Percentiles rank a stretch among this genome's conserved stretches.
These are phyloP conservation scores for Drosophila mimica DNA, from an alignment of 2,888 invertebrate species.

Conservation along the genomic window DNA sequence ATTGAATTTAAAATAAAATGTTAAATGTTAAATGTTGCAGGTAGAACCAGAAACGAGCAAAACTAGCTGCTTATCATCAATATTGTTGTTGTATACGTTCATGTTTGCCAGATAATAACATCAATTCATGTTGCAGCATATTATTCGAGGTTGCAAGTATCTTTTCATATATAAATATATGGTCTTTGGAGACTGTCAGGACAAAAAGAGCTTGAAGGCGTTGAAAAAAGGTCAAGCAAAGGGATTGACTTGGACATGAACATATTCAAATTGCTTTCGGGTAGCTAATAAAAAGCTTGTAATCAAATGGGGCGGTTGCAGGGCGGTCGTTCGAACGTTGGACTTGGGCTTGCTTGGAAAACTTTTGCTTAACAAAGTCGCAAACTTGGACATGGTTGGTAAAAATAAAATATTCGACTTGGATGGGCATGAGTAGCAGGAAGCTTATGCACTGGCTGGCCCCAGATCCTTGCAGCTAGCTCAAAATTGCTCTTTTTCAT, in stretches of 20 bases:
- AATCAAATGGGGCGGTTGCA: conserved; percentile 58
- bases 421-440: conserved; percentile 71
- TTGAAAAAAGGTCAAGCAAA: conserved; percentile 49
- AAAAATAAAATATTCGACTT: conserved; percentile 63
- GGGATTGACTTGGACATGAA: conserved; percentile 68
- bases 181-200: conserved; percentile 21
- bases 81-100: conserved; percentile 19
- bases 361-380: conserved; percentile 64
- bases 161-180: conserved; percentile 9
- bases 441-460: conserved; percentile 51
- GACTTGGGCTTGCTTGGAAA: conserved; percentile 32
- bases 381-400: conserved; percentile 67
- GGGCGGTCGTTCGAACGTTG: conserved; percentile 4
- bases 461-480: conserved; percentile 46
- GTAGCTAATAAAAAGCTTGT: conserved; percentile 75
- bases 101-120: conserved; percentile 45
- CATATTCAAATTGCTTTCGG: conserved; percentile 76
- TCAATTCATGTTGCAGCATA: conserved; percentile 60
- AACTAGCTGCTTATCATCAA: conserved; percentile 9
- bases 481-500: conserved; percentile 28
- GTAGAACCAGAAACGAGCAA: neutral
- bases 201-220: conserved; percentile 52
- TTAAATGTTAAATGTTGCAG: too few relatives aligned
- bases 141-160: conserved; percentile 43
- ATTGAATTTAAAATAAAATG: neutral